These are phyloP conservation scores for Atractosteus spatula DNA, from an alignment of 2,113 vertebrate genomes.

Conservation along the genomic window DNA sequence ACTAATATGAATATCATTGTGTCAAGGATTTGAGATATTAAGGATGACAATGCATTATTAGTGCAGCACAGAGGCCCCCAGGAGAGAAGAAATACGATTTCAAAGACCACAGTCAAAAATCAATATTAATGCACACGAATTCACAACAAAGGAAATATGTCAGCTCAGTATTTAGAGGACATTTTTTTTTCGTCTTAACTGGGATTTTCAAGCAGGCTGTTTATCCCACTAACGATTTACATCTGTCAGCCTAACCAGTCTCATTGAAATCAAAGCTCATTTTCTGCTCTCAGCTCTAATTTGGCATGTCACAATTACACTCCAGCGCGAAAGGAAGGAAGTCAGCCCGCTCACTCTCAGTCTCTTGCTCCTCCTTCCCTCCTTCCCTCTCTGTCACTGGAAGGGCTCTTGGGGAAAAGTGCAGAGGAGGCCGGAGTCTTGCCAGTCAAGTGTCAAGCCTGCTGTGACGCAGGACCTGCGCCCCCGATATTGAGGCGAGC, in stretches of 20 bases:
- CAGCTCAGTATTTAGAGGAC: conserved; percentile 61
- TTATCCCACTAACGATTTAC: conserved; percentile 20
- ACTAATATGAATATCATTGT: conserved; percentile 68
- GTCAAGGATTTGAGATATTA: conserved; percentile 76
- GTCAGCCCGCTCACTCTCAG: conserved; percentile 29
- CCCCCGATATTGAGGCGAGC: too few relatives aligned
- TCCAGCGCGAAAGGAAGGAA: conserved; percentile 7
- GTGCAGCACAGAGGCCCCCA: conserved; percentile 58
- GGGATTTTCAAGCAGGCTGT: conserved; percentile 12
- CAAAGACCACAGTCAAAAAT: conserved; percentile 73
- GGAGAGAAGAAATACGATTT: conserved; percentile 70
- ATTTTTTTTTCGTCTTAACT: conserved; percentile 40
- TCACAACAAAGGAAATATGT: conserved; percentile 69
- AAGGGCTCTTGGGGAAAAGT: too few relatives aligned
- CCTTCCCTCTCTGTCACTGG: conserved; percentile 41
- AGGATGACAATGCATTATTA: conserved; percentile 81
- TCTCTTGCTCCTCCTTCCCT: conserved; percentile 31
- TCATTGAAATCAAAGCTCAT: conserved; percentile 27
- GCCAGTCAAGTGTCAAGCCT: too few relatives aligned
- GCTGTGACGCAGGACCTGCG: too few relatives aligned
- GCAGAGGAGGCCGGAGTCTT: too few relatives aligned
- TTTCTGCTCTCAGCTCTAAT: conserved; percentile 19
- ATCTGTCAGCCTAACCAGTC: conserved; percentile 19
- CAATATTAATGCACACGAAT: conserved; percentile 77
- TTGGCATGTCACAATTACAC: conserved; percentile 20